Evolutionary conservation across 2,113 vertebrate species (phyloP).

Genomic region (Genyomyrus donnyi): DNA sequence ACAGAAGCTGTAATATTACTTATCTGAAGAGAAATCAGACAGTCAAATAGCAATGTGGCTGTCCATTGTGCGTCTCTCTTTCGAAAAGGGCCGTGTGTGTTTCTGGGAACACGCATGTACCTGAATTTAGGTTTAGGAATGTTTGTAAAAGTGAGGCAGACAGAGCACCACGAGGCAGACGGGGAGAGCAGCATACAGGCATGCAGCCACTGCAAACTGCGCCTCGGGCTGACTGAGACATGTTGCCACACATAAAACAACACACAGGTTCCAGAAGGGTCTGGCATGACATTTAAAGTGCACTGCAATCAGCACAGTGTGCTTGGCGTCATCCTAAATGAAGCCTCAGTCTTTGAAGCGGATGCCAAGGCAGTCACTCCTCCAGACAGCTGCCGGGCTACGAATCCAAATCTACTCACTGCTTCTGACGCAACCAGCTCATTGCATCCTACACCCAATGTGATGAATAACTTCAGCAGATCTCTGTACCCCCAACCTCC

Average conservation of each 20-base stretch:
- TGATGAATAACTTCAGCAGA: neutral
- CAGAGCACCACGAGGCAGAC: neutral
- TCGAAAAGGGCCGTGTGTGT: neutral
- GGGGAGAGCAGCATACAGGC: neutral
- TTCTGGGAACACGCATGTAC: neutral
- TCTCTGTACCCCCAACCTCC: neutral
- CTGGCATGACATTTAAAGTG: conserved; percentile 7
- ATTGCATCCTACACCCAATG: neutral
- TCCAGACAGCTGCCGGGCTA: neutral
- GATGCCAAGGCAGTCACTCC: neutral
- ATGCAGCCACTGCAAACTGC: neutral
- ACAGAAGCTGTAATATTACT: neutral
- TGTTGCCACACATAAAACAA: neutral
- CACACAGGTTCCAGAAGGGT: neutral
- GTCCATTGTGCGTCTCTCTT: neutral
- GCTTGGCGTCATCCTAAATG: neutral
- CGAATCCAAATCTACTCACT: neutral
- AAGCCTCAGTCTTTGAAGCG: neutral
- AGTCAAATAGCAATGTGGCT: neutral
- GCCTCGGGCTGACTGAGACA: neutral
- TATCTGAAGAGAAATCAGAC: neutral
- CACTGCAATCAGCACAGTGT: conserved; percentile 1
- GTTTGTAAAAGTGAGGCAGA: neutral
- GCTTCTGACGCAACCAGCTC: neutral
- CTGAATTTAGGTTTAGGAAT: neutral